Conservation (phyloP, 1,140 invertebrate species). For the Papilio xuthus region DNA sequence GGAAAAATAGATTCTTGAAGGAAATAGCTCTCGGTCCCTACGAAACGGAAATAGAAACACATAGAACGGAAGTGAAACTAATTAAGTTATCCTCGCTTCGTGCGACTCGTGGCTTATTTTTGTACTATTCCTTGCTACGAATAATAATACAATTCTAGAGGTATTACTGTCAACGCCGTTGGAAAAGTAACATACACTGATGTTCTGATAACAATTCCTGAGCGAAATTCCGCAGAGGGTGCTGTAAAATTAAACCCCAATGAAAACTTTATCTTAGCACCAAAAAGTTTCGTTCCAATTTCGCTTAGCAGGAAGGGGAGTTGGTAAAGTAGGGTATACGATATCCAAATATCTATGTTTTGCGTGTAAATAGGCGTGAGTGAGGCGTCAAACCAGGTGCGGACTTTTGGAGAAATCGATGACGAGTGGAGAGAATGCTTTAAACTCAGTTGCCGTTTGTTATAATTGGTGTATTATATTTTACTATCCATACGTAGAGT, state of each 20-base stretch:
- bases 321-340: constrained; percentile 60
- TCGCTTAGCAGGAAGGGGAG: constrained; percentile 38
- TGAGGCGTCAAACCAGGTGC: constrained; percentile 78
- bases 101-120: constrained; percentile 75
- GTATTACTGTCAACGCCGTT: constrained; percentile 75
- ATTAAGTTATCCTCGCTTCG: constrained; percentile 78
- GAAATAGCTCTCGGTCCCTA: constrained; percentile 69
- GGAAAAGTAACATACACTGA: constrained; percentile 68
- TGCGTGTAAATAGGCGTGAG: constrained; percentile 75
- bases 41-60: constrained; percentile 79
- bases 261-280: constrained; percentile 51
- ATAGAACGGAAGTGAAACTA: constrained; percentile 78
- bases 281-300: constrained; percentile 50
- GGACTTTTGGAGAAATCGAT: constrained; percentile 76
- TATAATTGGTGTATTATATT: constrained; percentile 32
- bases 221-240: constrained; percentile 68
- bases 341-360: constrained; percentile 78
- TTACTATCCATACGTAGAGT: neutral
- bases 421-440: constrained; percentile 66
- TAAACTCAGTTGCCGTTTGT: constrained; percentile 78
- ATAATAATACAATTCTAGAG: constrained; percentile 69
- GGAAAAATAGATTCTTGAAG: constrained; percentile 73
- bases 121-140: constrained; percentile 65
- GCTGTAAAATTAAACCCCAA: constrained; percentile 46
- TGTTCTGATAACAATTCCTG: constrained; percentile 70